phyloP scores from a whole-genome alignment of 2,797 vertebrate species.

The Scarus forsteni region DNA sequence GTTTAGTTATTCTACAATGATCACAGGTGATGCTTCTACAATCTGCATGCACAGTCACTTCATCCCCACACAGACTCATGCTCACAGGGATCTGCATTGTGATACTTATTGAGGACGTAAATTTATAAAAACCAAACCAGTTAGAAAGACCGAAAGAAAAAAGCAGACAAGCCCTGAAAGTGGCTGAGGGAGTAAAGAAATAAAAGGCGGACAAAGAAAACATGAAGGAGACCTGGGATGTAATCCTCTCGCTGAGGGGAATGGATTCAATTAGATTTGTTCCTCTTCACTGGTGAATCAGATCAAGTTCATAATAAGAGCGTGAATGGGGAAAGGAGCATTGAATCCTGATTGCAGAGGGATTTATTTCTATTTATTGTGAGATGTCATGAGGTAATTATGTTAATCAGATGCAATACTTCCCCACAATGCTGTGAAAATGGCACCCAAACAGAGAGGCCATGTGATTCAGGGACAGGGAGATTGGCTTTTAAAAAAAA shows the following conservation, averaged over 20 bases:
- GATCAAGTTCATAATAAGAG: not conserved
- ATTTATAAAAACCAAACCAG: conserved; percentile 54
- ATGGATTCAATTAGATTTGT: not conserved
- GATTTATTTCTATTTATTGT: not conserved
- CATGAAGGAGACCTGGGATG: conserved; percentile 1
- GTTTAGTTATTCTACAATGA: too few species aligned
- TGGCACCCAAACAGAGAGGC: not conserved
- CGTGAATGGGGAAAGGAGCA: not conserved
- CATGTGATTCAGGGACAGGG: not conserved
- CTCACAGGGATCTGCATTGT: conserved; percentile 39
- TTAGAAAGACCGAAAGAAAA: conserved; percentile 31
- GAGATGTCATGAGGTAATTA: not conserved
- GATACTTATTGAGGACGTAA: conserved; percentile 48
- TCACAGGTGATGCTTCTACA: too few species aligned
- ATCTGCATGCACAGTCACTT: conserved; percentile 33
- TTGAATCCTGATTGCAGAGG: not conserved
- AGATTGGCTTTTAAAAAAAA: not conserved
- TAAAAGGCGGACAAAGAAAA: conserved; percentile 18
- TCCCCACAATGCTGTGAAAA: not conserved
- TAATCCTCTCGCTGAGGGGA: conserved; percentile 21
- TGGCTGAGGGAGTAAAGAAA: conserved; percentile 3
- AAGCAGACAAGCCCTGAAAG: conserved; percentile 35
- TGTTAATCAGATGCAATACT: not conserved
- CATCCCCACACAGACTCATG: conserved; percentile 29
- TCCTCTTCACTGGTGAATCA: not conserved